Evolutionary conservation across 2,797 vertebrate species (phyloP).

Genomic region (Schizopygopsis pylzovi): DNA sequence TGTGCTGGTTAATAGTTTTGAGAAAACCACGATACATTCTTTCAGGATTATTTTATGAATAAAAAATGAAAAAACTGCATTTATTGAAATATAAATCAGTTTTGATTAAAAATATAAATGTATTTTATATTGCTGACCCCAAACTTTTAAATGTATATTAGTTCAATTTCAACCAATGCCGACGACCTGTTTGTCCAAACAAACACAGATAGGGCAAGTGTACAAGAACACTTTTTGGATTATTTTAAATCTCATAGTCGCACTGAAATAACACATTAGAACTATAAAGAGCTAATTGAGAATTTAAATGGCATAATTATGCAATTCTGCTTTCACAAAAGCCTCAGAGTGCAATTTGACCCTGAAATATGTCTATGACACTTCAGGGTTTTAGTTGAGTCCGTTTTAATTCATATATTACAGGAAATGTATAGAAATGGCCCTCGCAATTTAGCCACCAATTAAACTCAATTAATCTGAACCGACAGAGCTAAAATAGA

Average conservation of each 20-base stretch:
- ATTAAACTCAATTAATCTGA: conserved; percentile 11
- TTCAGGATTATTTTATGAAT: neutral
- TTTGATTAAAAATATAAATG: neutral
- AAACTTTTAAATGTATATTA: neutral
- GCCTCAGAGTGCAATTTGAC: neutral
- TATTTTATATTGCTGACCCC: neutral
- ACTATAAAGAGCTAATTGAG: neutral
- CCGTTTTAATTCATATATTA: neutral
- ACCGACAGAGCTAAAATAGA: neutral
- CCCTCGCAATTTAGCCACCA: neutral
- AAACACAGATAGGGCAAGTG: neutral
- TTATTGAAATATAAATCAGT: neutral
- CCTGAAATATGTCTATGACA: neutral
- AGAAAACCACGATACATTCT: neutral
- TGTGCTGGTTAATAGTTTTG: neutral
- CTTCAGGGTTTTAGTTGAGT: neutral
- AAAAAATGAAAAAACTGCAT: neutral
- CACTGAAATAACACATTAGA: neutral
- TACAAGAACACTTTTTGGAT: neutral
- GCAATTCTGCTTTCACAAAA: neutral
- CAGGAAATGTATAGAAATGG: neutral
- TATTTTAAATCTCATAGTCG: neutral
- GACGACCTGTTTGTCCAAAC: neutral
- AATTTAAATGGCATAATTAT: neutral
- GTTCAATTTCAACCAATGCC: neutral